Percentiles rank a stretch among this genome's conserved stretches.
Evolutionary conservation across 1,140 invertebrate genomes (phyloP).

Genomic region (Antheraea mylitta): DNA sequence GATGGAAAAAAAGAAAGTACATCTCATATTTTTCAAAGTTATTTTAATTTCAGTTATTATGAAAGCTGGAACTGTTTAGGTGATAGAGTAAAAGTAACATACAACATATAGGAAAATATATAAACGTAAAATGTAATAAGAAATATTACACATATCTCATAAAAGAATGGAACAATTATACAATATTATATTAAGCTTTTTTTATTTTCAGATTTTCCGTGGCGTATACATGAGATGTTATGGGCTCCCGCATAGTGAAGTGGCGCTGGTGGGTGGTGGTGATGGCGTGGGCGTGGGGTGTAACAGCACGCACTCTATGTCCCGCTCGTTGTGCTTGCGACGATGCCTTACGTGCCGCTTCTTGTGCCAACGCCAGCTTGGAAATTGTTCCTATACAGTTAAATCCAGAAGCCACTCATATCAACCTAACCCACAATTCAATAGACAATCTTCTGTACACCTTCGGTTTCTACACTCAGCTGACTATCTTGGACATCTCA

Average conservation of each 20-base stretch:
- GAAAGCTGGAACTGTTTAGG: too few species aligned
- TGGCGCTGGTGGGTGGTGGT: conserved; percentile 71
- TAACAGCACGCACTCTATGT: conserved; percentile 82
- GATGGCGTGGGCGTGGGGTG: conserved; percentile 60
- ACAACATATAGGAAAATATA: background rate
- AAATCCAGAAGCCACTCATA: conserved; percentile 89
- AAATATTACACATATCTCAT: background rate
- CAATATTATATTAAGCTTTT: conserved; percentile 14
- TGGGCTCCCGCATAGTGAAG: conserved; percentile 72
- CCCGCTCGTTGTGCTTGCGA: conserved; percentile 90
- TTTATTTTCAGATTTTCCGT: conserved; percentile 57
- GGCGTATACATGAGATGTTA: conserved; percentile 74
- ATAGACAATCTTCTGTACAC: conserved; percentile 86
- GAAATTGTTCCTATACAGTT: conserved; percentile 93
- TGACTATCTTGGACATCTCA: conserved; percentile 89
- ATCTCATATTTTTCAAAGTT: conserved; percentile 30
- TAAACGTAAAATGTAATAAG: background rate
- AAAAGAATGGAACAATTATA: too few species aligned
- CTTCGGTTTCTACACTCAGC: conserved; percentile 88
- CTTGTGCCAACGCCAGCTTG: conserved; percentile 87
- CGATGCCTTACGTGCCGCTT: conserved; percentile 85
- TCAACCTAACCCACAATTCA: conserved; percentile 87
- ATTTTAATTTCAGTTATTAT: too few species aligned
- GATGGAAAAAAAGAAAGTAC: conserved; percentile 47
- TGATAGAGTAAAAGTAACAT: too few species aligned